Base-by-base conservation (phyloP, 2,888 invertebrate genomes). In the Microctonus aethiopoides region DNA sequence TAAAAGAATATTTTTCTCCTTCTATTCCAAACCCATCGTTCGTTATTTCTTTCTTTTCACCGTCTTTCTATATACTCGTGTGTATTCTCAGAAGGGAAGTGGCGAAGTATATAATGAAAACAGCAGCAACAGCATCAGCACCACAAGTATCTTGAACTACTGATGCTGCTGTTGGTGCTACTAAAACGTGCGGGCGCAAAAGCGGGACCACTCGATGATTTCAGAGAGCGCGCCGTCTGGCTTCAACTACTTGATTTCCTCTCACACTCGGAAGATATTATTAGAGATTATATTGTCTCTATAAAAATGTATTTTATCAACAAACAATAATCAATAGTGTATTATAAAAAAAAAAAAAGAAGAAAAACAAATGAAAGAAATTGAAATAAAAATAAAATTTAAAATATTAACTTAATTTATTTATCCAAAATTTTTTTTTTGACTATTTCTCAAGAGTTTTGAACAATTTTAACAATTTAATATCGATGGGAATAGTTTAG, bases 1-100 rank as follows among this genome's bases (percentile, higher is more conserved):
- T 84, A 82, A 70, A 73, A 62, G 5, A 16, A 46, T 46, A 46
- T 46, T 46, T 46, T 46, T 46, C 46, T 46, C 46, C 46, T 16
- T 46, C 16, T 16, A 46, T 46, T 16, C 16, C 46, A 20, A 46
- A 46, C 16, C n/a, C 16, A 46, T 46, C 46, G 46, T 46, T 46
- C 16, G 9, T 46, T 67, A 46, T 36, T 67, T 66, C 52, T 67
- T 41, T 62, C 54, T 22, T 36, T 66, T 41, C 64, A 59, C 59
- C 69, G 59, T 63, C 63, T 51, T 20, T 62, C 22, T 34, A 20
- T 54, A 36, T 57, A 52, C 51, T 41, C 52, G 67, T 69, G 66
- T 70, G n/a, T n/a, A 56, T 76, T 76, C 74, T 65, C 70, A 72
- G 76, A 76, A 74, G 68, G 72, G 69, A 74, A 76, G 73, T 74